Evolutionary conservation across 1,140 invertebrate genomes (phyloP), one percentile per base, ranked within the genome.

Genomic region (Lysiphlebus fabarum): DNA sequence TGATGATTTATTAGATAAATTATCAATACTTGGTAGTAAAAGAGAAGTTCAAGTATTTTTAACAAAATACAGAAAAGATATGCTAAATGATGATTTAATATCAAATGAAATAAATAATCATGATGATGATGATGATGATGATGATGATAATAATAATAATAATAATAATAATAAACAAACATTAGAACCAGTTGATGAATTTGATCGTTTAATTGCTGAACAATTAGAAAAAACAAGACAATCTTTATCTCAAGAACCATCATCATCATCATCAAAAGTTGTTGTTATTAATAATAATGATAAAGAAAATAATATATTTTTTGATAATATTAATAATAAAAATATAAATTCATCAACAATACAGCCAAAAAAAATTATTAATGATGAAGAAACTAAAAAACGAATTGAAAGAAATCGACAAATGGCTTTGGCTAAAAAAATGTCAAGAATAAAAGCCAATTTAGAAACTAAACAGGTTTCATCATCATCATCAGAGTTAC

Each of bases 11-110:
- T 77, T 96, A 1, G 86, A 87, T 55, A 87, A 87, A 76, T 83
- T 93, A 53, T 93, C 95, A 71, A 84, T 83, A 48, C 79, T 96
- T 1, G 93, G 93, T 1, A 81, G 81, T 17, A 92, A 91, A 66
- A 87, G 84, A 60, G 75, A 84, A 41, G 80, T 93, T 10, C 80
- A 84, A 47, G 78, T 81, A 4, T 78, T 84, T 66, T 66, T 88
- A 37, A 82, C 82, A 17, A 85, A 82, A 62, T 86, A 88, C 62
- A 79, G 87, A 47, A 62, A 82, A n/a, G 85, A 84, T 11, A 83
- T 87, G 77, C 70, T 86, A 4, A 68, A 79, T 11, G 62, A 68
- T 2, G 66, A 75, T 5, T 61, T 76, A 51, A 62, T 56, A 2
- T 26, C 17, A 26, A 64, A 67, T 26, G 41, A 50, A 1, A 64